Conservation (phyloP, 2,888 invertebrate genomes). For the Synergus japonicus region DNA sequence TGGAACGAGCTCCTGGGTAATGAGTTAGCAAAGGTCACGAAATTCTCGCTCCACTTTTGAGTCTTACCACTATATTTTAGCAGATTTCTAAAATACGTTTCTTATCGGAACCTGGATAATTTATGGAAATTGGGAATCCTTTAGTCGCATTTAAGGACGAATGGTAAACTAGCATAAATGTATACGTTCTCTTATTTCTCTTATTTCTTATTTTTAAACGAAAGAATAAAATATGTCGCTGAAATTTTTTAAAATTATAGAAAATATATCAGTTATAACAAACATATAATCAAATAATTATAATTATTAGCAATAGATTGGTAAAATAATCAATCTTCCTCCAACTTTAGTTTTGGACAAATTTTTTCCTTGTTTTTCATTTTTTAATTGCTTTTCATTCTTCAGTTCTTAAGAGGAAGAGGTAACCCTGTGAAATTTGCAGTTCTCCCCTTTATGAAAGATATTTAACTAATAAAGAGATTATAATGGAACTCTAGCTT, state of each 20-base stretch:
- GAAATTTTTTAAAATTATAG: too few species aligned
- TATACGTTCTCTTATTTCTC: too few species aligned
- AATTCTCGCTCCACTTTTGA: conserved; percentile 45
- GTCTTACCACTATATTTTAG: not conserved
- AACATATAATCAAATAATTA: too few species aligned
- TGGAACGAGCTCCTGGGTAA: conserved; percentile 54
- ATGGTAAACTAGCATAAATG: too few species aligned
- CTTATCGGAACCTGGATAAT: conserved; percentile 29
- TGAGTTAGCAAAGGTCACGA: conserved; percentile 49
- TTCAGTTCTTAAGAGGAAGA: not conserved
- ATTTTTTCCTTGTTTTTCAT: not conserved
- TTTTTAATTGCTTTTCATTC: too few species aligned
- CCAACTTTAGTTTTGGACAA: too few species aligned
- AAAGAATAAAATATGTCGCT: too few species aligned
- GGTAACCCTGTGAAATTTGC: not conserved
- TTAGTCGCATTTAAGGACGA: too few species aligned
- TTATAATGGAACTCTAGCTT: not conserved
- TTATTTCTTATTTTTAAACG: too few species aligned
- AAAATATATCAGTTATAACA: too few species aligned
- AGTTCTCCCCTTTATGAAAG: conserved; percentile 40
- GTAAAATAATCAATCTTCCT: too few species aligned
- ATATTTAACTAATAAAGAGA: not conserved
- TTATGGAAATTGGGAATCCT: not conserved
- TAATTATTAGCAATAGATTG: too few species aligned
- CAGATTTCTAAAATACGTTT: conserved; percentile 7